Base-by-base conservation (phyloP, 2,888 invertebrate species). In the Cantharis rufa region DNA sequence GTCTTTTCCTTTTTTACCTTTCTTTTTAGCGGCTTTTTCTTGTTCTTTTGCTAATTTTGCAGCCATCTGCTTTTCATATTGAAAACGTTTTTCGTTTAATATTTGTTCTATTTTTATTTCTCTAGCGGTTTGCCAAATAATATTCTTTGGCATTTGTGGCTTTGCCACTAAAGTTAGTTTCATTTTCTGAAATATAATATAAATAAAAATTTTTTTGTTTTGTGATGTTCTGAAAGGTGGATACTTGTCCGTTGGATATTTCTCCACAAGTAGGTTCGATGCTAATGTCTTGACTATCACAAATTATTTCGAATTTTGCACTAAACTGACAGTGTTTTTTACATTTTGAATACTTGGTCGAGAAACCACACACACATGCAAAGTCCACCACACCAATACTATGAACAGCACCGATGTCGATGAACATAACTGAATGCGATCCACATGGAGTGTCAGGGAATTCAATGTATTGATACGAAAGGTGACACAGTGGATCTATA, bases 391-490 rank as follows among this genome's bases (percentile, higher is more conserved):
- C 74, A 9, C 73, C 71, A 7, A 75, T 32, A 10, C 70, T 16
- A 24, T 80, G 80, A 2, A 76, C 66, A 4, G 81, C 71, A 18
- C 76, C 72, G 48, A 84, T 72, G 13, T 81, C 76, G 10, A 84
- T 76, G 1, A 48, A 72, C 81, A 82, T 81, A 4, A 79, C 73
- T 3, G 84, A 82, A 69, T 81, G 83, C 0, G 85, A 85, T 1
- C 84, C 84, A 63, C 84, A 82, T 5, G 85, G 85, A 7, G 85
- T 85, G 28, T 82, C 81, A 0, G 84, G 84, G 69, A 85, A 82
- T 28, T 78, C 77, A 1, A 84, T 72, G n/a, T 77, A 76, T 72
- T 83, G 82, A 28, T 82, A 80, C 1, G 83, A 82, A 10, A 84
- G 73, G 9, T 80, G 79, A 69, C 81, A 81, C 4, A 80, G 69